Evolutionary conservation across 2,113 vertebrate genomes (phyloP).

Genomic region (Emydocephalus ijimae): DNA sequence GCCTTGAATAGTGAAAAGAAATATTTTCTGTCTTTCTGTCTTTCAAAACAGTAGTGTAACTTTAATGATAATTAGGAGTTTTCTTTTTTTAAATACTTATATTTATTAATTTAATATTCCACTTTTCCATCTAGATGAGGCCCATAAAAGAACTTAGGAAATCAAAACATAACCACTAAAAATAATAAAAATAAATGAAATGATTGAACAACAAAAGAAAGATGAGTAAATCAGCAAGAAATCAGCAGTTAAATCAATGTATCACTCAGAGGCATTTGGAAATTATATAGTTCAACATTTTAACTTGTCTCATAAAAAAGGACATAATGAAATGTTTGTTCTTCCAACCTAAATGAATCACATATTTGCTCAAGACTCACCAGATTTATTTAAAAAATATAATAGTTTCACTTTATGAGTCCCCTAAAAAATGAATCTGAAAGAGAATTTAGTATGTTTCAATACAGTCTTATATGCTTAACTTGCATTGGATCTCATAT

Average conservation of each 20-base stretch:
- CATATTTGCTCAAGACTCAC: not conserved
- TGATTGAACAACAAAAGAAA: not conserved
- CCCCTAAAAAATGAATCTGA: not conserved
- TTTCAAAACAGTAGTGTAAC: not conserved
- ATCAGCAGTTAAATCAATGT: not conserved
- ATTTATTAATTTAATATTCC: not conserved
- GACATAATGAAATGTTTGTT: not conserved
- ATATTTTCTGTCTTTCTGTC: not conserved
- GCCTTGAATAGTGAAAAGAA: not conserved
- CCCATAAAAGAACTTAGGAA: not conserved
- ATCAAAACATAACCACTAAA: not conserved
- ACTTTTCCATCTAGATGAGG: not conserved
- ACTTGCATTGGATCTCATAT: not conserved
- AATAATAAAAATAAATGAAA: not conserved
- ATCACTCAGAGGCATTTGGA: not conserved
- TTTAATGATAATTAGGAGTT: not conserved
- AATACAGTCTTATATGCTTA: not conserved
- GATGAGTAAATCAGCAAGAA: not conserved
- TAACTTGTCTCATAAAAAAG: not conserved
- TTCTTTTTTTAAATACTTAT: not conserved
- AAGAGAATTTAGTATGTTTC: not conserved
- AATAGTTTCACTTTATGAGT: not conserved
- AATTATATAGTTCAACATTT: not conserved
- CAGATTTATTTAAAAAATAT: not conserved
- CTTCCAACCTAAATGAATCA: not conserved